Conservation (phyloP, 2,113 vertebrate genomes). For the Scophthalmus maximus region DNA sequence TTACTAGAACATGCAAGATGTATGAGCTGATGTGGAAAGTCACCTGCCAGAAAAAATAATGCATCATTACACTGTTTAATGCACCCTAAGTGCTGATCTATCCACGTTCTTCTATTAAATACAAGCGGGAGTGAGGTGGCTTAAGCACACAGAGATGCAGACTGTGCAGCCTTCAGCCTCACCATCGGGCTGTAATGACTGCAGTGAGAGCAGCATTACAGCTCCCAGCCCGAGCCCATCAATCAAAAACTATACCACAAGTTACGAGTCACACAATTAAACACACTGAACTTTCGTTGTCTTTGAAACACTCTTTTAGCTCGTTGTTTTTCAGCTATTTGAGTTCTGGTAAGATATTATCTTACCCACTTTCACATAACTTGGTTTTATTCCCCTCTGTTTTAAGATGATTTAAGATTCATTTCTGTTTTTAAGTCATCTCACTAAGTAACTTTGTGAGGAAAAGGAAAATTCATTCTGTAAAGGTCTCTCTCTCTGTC, state of each 20-base stretch:
- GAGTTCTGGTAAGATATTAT: not conserved
- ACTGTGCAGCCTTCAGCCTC: constrained; percentile 45
- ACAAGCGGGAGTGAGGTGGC: constrained; percentile 48
- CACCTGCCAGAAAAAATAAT: constrained; percentile 43
- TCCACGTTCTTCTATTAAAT: constrained; percentile 61
- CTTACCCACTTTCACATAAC: not conserved
- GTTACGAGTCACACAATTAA: constrained; percentile 18
- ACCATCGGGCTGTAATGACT: constrained; percentile 54
- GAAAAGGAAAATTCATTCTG: too few species aligned
- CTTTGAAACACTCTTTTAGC: too few species aligned
- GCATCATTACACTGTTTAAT: constrained; percentile 62
- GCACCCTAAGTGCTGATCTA: constrained; percentile 71
- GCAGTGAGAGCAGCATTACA: constrained; percentile 59
- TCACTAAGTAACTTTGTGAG: too few species aligned
- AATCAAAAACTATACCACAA: constrained; percentile 15
- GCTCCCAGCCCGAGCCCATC: constrained; percentile 21
- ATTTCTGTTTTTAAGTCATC: too few species aligned
- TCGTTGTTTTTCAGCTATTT: not conserved
- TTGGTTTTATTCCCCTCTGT: too few species aligned
- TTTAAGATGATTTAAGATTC: too few species aligned
- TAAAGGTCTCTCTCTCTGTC: too few species aligned
- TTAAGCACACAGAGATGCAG: constrained; percentile 51
- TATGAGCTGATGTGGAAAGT: constrained; percentile 39
- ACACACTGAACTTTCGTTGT: too few species aligned
- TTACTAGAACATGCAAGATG: constrained; percentile 51